A percentile compares a stretch with the other conserved stretches of the same genome.
These are phyloP conservation scores for Hylyphantes graminicola DNA, from an alignment of 1,140 invertebrate species.

Conservation along the genomic window DNA sequence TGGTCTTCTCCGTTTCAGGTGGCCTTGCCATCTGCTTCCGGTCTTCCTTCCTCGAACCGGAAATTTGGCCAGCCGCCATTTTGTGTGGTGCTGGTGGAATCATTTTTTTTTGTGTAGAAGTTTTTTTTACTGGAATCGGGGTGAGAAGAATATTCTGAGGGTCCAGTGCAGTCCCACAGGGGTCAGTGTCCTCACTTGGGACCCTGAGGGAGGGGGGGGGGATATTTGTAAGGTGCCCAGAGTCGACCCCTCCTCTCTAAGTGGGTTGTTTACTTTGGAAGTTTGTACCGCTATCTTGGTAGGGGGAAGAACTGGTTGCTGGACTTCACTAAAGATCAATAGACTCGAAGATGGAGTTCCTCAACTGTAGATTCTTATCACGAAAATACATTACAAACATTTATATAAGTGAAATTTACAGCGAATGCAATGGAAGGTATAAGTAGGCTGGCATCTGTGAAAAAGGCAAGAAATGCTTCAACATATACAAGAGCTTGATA, in stretches of 20 bases:
- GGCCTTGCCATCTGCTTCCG: conserved; percentile 60
- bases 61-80: conserved; percentile 58
- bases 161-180: conserved; percentile 48
- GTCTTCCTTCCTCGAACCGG: conserved; percentile 53
- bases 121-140: conserved; percentile 33
- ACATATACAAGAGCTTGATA: too few species aligned
- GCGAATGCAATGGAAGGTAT: too few species aligned
- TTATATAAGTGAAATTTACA: too few species aligned
- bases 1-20: conserved; percentile 54
- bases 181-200: conserved; percentile 40
- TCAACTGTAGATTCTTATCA: too few species aligned
- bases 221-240: not conserved
- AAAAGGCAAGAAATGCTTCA: too few species aligned
- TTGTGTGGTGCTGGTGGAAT: not conserved
- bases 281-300: conserved; percentile 42
- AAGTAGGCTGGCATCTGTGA: too few species aligned
- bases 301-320: conserved; percentile 4
- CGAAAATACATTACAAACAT: too few species aligned
- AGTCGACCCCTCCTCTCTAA: conserved; percentile 3
- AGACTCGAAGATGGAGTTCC: too few species aligned
- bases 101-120: not conserved
- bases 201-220: not conserved
- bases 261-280: conserved; percentile 38
- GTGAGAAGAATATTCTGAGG: conserved; percentile 9
- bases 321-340: not conserved